Evolutionary conservation across 2,797 vertebrate genomes (phyloP).

Genomic region (Ptychobarbus kaznakovi): DNA sequence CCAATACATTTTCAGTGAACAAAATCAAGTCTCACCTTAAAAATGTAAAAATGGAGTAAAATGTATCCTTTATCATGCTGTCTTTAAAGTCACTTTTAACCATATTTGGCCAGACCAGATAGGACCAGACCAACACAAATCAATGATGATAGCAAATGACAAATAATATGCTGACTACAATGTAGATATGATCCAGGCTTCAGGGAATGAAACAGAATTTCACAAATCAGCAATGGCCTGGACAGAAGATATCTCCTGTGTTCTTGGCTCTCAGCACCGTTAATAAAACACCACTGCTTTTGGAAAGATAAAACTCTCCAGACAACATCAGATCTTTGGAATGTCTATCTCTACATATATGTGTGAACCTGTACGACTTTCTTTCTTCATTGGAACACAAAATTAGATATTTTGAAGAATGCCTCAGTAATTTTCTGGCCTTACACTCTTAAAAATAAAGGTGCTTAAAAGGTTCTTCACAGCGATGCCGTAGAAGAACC

Average conservation of each 20-base stretch:
- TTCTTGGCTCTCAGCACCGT: neutral
- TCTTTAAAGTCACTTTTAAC: neutral
- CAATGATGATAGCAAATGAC: neutral
- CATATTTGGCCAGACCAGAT: neutral
- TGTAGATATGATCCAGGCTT: constrained; percentile 1
- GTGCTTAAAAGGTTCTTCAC: too few relatives aligned
- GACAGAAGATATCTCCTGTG: neutral
- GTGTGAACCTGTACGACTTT: neutral
- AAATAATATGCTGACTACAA: constrained; percentile 10
- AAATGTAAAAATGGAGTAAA: too few relatives aligned
- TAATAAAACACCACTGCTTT: constrained; percentile 9
- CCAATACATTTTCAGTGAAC: neutral
- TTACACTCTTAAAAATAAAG: neutral
- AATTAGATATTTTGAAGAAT: neutral
- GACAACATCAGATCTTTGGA: constrained; percentile 16
- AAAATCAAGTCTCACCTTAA: neutral
- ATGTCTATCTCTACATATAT: neutral
- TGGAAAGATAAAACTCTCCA: constrained; percentile 4
- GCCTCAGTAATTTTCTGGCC: neutral
- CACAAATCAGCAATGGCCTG: neutral
- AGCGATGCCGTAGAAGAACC: too few relatives aligned
- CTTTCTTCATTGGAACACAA: neutral
- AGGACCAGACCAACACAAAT: neutral
- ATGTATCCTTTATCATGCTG: neutral
- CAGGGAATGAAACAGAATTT: neutral